Evolutionary conservation across 2,797 vertebrate species (phyloP), one percentile per base, ranked within the genome.

Genomic region (Pseudocheirus occidentalis): DNA sequence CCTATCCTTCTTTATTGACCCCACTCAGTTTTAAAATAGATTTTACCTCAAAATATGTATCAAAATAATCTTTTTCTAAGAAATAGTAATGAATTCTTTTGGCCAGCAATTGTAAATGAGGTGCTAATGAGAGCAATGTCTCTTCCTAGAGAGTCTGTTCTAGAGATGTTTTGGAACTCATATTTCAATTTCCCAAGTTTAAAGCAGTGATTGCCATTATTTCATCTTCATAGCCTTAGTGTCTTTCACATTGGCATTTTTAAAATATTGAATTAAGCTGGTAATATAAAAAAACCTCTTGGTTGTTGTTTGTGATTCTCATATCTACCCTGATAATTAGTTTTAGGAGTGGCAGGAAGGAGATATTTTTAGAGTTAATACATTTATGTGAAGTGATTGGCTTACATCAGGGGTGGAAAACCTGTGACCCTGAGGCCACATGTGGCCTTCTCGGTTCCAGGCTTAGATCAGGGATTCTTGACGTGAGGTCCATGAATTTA

Each of bases 171-270:
- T 96, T 94, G 91, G 91, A 95, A 96, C 90, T 18, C n/a, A 55
- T 13, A 14, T 57, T 91, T 91, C 95, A 50, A 91, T 92, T 96
- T 97, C 95, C 81, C 10, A 92, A 95, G 55, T n/a, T 57, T 97
- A 95, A 52, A 73, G 66, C n/a, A 73, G 66, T 73, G 18, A n/a
- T n/a, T 73, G 5, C 66, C n/a, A 73, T 73, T 73, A 73, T 40
- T 73, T 73, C 66, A 40, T 40, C 66, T 73, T 73, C 16, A 73
- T 9, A 40, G 73, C 96, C 28, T 93, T 95, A 96, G 54, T 73
- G n/a, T 73, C 62, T 66, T 66, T 66, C 54, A 73, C 5, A 27
- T 73, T 94, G 50, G 52, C 94, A 93, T 93, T 91, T 92, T 87
- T 62, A 55, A 58, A 96, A 93, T 81, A 66, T n/a, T 66, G 62